phyloP scores from a whole-genome alignment of 2,888 invertebrate species.

The Pollenia angustigena region DNA sequence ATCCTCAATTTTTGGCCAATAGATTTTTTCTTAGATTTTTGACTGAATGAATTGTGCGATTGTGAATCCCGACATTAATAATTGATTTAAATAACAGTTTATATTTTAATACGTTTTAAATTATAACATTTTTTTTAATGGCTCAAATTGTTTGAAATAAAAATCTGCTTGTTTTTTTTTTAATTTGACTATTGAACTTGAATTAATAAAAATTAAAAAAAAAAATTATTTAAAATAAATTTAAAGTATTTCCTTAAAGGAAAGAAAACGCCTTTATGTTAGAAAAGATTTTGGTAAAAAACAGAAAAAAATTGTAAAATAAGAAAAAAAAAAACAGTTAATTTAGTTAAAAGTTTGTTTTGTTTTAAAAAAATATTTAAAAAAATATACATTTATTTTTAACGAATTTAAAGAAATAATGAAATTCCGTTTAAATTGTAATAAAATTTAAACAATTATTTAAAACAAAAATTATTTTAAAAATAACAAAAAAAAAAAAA shows the following conservation, averaged over 20 bases:
- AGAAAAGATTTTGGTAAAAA: constrained; percentile 49
- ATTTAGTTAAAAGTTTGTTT: constrained; percentile 24
- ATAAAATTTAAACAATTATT: constrained; percentile 18
- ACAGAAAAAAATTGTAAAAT: constrained; percentile 8
- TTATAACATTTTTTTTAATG: constrained; percentile 8
- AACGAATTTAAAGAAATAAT: constrained; percentile 21
- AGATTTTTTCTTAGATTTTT: too few species aligned
- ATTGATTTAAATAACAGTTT: too few species aligned
- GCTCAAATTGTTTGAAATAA: too few species aligned
- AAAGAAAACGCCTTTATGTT: constrained; percentile 75
- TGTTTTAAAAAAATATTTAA: constrained; percentile 26
- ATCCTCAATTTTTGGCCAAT: too few species aligned
- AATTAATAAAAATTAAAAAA: constrained; percentile 11
- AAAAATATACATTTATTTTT: constrained; percentile 20
- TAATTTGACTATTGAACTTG: neutral
- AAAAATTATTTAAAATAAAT: constrained; percentile 55
- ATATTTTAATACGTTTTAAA: neutral
- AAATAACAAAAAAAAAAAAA: constrained; percentile 23
- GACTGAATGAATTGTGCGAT: too few species aligned
- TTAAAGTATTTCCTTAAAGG: constrained; percentile 75
- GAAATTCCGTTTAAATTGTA: constrained; percentile 56
- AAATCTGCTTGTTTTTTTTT: neutral
- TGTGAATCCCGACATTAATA: too few species aligned
- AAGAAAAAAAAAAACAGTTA: constrained; percentile 21
- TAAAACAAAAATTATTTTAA: constrained; percentile 36